Percentiles rank a stretch among this genome's conserved stretches.
Evolutionary conservation across 2,797 vertebrate genomes (phyloP).

Genomic region (Helostoma temminkii): DNA sequence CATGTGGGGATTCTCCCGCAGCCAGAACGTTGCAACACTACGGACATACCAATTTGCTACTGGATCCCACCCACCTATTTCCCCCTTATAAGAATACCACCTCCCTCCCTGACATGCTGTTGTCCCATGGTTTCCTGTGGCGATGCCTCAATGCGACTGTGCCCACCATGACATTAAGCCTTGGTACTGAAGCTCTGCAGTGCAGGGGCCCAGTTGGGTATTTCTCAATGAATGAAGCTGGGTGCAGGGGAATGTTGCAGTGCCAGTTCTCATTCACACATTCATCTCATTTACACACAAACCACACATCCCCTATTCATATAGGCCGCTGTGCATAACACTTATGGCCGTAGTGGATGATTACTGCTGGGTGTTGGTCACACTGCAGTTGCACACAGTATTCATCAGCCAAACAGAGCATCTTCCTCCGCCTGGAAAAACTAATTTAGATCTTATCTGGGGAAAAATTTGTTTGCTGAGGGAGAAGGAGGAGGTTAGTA

Average conservation of each 20-base stretch:
- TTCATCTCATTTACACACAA: slow-evolving; percentile 76
- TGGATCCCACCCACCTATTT: slow-evolving; percentile 69
- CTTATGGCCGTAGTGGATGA: slow-evolving; percentile 67
- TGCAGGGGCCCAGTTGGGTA: slow-evolving; percentile 71
- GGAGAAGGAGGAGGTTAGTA: slow-evolving; percentile 58
- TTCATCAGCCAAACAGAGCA: slow-evolving; percentile 80
- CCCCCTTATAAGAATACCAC: slow-evolving; percentile 55
- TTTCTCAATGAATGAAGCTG: slow-evolving; percentile 74
- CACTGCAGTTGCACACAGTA: slow-evolving; percentile 66
- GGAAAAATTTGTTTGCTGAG: slow-evolving; percentile 81
- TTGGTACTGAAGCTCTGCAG: slow-evolving; percentile 56
- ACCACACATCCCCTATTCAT: slow-evolving; percentile 63
- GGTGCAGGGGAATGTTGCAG: slow-evolving; percentile 48
- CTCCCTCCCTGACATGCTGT: slow-evolving; percentile 75
- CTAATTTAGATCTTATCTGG: slow-evolving; percentile 89
- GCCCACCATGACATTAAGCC: slow-evolving; percentile 80
- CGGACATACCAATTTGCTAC: slow-evolving; percentile 80
- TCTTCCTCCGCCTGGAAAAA: slow-evolving; percentile 82
- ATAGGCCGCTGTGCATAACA: slow-evolving; percentile 50
- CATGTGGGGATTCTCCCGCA: slow-evolving; percentile 69
- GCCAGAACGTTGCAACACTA: slow-evolving; percentile 66
- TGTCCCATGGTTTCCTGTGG: slow-evolving; percentile 74
- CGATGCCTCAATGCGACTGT: slow-evolving; percentile 77
- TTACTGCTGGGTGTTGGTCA: slow-evolving; percentile 72
- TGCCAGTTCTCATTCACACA: slow-evolving; percentile 76